A percentile compares a stretch with the other conserved stretches of the same genome.
phyloP scores from a whole-genome alignment of 2,113 vertebrate genomes.

The Cranoglanis bouderius region DNA sequence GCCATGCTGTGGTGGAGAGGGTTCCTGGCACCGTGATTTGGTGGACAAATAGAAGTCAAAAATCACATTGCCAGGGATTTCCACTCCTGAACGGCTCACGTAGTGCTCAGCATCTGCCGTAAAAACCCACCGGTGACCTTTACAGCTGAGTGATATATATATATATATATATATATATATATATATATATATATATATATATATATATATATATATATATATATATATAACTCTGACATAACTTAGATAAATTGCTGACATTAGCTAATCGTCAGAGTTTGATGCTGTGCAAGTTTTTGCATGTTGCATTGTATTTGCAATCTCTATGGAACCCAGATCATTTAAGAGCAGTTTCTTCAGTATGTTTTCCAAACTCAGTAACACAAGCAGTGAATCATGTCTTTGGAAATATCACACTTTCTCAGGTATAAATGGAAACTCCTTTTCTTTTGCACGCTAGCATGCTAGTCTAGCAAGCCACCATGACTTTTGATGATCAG shows the following conservation, averaged over 20 bases:
- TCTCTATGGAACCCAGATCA: conserved; percentile 20
- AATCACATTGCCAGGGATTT: conserved; percentile 90
- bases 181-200: too few species aligned
- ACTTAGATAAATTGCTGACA: background rate
- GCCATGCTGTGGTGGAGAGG: conserved; percentile 73
- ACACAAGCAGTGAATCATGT: conserved; percentile 38
- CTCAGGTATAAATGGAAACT: conserved; percentile 19
- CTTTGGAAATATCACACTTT: conserved; percentile 24
- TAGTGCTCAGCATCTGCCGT: conserved; percentile 44
- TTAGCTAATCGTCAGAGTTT: background rate
- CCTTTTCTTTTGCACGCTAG: background rate
- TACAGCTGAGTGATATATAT: background rate
- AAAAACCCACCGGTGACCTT: background rate
- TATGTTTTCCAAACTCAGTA: conserved; percentile 10
- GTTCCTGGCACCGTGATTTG: conserved; percentile 86
- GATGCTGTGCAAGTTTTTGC: conserved; percentile 31
- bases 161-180: too few species aligned
- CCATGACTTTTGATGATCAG: background rate
- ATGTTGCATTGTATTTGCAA: conserved; percentile 15
- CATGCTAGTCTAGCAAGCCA: background rate
- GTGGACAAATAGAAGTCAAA: conserved; percentile 78
- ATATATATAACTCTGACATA: background rate
- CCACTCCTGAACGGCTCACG: conserved; percentile 75
- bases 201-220: too few species aligned
- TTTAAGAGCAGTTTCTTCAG: conserved; percentile 7